These are phyloP conservation scores for Trididemnum clinides DNA, from an alignment of 23 tunicate genomes.

Conservation along the genomic window DNA sequence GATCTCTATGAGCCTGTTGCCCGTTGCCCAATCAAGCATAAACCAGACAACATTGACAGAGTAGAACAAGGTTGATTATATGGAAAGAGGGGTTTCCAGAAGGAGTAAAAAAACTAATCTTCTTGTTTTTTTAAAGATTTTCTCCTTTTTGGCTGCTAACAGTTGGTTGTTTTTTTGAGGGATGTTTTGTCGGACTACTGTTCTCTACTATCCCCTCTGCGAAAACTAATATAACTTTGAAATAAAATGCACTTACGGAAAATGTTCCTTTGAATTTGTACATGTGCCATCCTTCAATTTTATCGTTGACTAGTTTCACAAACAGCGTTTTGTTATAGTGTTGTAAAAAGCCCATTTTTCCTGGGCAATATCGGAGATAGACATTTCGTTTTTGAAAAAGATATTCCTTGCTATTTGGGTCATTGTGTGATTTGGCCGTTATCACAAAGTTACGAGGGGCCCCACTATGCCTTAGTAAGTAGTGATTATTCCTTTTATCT, in stretches of 20 bases:
- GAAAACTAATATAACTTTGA: too few species aligned
- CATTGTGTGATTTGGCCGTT: not conserved
- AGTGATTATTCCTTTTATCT: slow-evolving; percentile 34
- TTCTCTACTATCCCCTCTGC: too few species aligned
- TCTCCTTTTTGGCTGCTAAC: too few species aligned
- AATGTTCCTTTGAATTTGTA: slow-evolving; percentile 56
- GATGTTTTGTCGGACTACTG: too few species aligned
- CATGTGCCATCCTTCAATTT: not conserved
- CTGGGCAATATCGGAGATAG: slow-evolving; percentile 69
- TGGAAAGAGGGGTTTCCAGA: too few species aligned
- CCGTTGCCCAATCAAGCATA: too few species aligned
- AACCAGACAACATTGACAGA: too few species aligned
- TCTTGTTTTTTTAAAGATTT: too few species aligned
- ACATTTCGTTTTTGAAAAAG: slow-evolving; percentile 44
- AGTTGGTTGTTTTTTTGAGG: too few species aligned
- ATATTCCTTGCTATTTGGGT: not conserved
- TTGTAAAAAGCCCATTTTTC: slow-evolving; percentile 28
- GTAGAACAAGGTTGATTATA: too few species aligned
- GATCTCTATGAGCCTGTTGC: too few species aligned
- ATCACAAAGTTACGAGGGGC: slow-evolving; percentile 65
- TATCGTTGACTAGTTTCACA: not conserved
- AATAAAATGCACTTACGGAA: slow-evolving; percentile 44
- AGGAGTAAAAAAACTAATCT: too few species aligned
- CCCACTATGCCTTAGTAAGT: slow-evolving; percentile 50
- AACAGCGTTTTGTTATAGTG: slow-evolving; percentile 3